phyloP scores from a whole-genome alignment of 2,888 invertebrate species.

The Platycheirus albimanus region DNA sequence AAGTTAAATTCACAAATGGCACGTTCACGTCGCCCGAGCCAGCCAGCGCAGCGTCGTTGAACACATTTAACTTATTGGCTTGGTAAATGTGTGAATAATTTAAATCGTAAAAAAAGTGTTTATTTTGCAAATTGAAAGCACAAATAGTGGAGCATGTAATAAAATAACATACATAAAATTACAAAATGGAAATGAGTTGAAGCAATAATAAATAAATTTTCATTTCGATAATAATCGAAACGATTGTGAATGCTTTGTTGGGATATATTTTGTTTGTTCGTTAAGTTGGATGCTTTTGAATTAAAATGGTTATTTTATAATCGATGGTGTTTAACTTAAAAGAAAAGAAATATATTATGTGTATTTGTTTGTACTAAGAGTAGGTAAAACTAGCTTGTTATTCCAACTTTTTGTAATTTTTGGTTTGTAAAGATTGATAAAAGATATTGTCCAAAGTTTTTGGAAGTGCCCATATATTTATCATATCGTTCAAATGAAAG shows the following conservation, averaged over 20 bases:
- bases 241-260: slow-evolving; percentile 23
- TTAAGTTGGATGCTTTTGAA: neutral
- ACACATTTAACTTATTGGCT: slow-evolving; percentile 13
- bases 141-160: slow-evolving; percentile 34
- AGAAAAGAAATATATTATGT: neutral
- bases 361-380: neutral
- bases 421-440: too few relatives aligned
- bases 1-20: slow-evolving; percentile 50
- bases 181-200: slow-evolving; percentile 39
- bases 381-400: slow-evolving; percentile 14
- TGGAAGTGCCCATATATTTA: too few relatives aligned
- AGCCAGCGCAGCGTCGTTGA: slow-evolving; percentile 9
- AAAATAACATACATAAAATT: slow-evolving; percentile 29
- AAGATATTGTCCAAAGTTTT: too few relatives aligned
- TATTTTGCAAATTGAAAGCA: slow-evolving; percentile 55
- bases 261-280: slow-evolving; percentile 4
- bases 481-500: too few relatives aligned
- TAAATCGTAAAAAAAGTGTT: slow-evolving; percentile 53
- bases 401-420: too few relatives aligned
- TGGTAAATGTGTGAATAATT: slow-evolving; percentile 18
- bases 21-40: slow-evolving; percentile 37
- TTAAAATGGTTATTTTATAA: slow-evolving; percentile 3
- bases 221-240: slow-evolving; percentile 44
- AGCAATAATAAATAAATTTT: slow-evolving; percentile 41
- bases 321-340: slow-evolving; percentile 4